Conservation (phyloP, 1,140 invertebrate species). For the Phortica variegata region DNA sequence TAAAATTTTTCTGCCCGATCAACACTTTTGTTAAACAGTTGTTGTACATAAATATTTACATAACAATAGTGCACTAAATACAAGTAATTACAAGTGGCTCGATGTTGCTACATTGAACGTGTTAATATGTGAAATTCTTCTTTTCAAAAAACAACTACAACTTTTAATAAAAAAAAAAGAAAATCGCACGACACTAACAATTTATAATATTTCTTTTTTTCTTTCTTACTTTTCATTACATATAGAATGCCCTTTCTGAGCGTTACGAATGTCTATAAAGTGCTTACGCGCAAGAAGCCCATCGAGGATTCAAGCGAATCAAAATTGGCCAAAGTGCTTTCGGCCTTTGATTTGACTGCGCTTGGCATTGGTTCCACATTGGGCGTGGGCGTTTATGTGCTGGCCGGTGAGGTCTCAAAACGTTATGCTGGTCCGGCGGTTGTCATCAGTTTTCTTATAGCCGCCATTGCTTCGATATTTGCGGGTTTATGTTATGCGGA, state of each 20-base stretch:
- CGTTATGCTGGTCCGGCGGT: slow-evolving; percentile 83
- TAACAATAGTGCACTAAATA: too few species aligned
- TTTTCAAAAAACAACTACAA: too few species aligned
- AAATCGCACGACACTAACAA: neutral
- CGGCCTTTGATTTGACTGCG: slow-evolving; percentile 74
- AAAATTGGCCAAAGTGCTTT: slow-evolving; percentile 74
- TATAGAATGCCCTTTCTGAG: slow-evolving; percentile 45
- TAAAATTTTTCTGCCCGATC: too few species aligned
- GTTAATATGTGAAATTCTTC: too few species aligned
- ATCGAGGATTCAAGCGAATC: slow-evolving; percentile 57
- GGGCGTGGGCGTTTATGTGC: slow-evolving; percentile 89
- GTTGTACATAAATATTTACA: too few species aligned
- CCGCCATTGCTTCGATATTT: slow-evolving; percentile 83
- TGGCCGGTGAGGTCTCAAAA: slow-evolving; percentile 85
- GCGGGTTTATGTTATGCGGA: slow-evolving; percentile 88
- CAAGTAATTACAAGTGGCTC: too few species aligned
- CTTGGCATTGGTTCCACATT: slow-evolving; percentile 85
- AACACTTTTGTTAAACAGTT: too few species aligned
- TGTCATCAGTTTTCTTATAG: slow-evolving; percentile 82
- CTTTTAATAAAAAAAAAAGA: too few species aligned
- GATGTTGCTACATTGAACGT: too few species aligned
- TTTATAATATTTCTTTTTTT: neutral
- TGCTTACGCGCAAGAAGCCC: slow-evolving; percentile 46
- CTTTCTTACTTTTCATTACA: slow-evolving; percentile 10
- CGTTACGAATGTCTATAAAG: slow-evolving; percentile 38